Conservation (phyloP, 2,888 invertebrate genomes). For the Poecilus cupreus region DNA sequence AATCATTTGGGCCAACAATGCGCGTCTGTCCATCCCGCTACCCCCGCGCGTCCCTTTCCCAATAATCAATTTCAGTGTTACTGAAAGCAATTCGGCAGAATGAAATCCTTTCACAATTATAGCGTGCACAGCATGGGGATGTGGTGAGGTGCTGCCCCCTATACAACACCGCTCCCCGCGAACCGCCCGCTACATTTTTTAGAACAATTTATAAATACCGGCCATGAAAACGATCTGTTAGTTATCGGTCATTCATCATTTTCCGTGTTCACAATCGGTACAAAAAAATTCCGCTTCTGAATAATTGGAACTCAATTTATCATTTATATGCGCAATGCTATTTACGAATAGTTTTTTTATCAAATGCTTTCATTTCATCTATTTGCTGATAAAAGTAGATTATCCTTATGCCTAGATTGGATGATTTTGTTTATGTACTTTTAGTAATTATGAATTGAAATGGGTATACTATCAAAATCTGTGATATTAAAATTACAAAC, state of each 20-base stretch:
- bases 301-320: constrained; percentile 49
- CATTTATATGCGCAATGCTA: constrained; percentile 36
- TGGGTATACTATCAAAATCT: no score
- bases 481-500: no score
- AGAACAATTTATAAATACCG: constrained; percentile 48
- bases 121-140: neutral
- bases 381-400: neutral
- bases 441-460: no score
- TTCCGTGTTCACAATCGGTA: constrained; percentile 31
- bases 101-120: constrained; percentile 49
- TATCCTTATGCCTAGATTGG: neutral
- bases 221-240: constrained; percentile 38
- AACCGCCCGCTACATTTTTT: constrained; percentile 18
- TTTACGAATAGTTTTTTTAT: constrained; percentile 22
- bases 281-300: constrained; percentile 33
- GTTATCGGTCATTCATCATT: constrained; percentile 51
- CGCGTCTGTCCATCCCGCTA: neutral
- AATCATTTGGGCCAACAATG: constrained; percentile 55
- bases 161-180: neutral
- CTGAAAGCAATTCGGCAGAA: constrained; percentile 45
- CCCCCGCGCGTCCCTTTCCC: neutral
- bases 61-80: constrained; percentile 54
- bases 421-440: no score
- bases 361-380: neutral
- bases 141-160: constrained; percentile 10